Evolutionary conservation across 2,888 invertebrate genomes (phyloP).

Genomic region (Caenorhabditis sp.): DNA sequence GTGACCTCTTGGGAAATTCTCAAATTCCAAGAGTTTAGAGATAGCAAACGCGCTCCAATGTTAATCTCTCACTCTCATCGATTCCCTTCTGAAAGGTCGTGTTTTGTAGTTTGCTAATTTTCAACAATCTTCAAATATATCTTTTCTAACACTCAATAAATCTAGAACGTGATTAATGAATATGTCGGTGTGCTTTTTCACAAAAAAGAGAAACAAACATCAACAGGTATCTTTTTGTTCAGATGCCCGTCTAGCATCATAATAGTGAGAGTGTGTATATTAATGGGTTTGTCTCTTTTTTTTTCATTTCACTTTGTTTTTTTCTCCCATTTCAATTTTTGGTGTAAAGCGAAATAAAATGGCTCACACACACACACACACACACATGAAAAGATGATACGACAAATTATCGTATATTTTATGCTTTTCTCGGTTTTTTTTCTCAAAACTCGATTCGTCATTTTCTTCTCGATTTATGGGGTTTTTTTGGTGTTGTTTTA

Average conservation of each 20-base stretch:
- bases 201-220: background rate
- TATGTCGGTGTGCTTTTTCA: background rate
- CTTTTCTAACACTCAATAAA: background rate
- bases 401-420: slow-evolving; percentile 1
- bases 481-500: background rate
- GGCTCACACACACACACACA: background rate
- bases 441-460: background rate
- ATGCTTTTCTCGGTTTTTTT: background rate
- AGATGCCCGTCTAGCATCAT: background rate
- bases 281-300: slow-evolving; percentile 1
- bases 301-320: background rate
- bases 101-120: no score
- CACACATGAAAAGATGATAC: background rate
- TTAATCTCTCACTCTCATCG: no score
- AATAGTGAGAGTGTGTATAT: background rate
- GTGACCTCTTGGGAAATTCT: no score
- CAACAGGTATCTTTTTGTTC: background rate
- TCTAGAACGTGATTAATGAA: background rate
- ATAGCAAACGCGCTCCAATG: no score
- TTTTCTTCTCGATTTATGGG: background rate
- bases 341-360: background rate
- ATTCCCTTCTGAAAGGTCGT: no score
- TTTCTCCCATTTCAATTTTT: background rate
- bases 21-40: no score
- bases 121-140: no score